phyloP scores from a whole-genome alignment of 2,888 invertebrate species.

The Hipparchia semele region DNA sequence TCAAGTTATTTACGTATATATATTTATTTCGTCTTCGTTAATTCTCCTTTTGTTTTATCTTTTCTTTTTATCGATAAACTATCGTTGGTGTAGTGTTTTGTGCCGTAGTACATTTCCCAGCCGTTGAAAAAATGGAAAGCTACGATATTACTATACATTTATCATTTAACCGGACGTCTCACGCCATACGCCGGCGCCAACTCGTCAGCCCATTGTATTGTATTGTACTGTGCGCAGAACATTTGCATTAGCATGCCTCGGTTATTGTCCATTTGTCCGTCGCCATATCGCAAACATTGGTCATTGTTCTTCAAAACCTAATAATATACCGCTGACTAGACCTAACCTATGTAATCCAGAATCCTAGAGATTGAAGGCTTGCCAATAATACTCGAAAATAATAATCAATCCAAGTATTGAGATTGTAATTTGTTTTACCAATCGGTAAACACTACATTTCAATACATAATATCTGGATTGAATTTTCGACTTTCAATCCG shows the following conservation, averaged over 20 bases:
- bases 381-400: too few relatives aligned
- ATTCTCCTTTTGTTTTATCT: background rate
- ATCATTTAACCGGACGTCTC: constrained; percentile 31
- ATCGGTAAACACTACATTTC: too few relatives aligned
- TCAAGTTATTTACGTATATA: background rate
- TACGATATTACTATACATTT: constrained; percentile 9
- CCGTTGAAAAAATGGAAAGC: background rate
- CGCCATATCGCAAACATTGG: background rate
- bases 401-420: too few relatives aligned
- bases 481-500: too few relatives aligned
- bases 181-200: constrained; percentile 36
- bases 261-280: constrained; percentile 33
- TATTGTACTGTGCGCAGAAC: constrained; percentile 36
- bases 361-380: too few relatives aligned
- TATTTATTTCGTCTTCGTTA: background rate
- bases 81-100: background rate
- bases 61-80: background rate
- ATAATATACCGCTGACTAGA: constrained; percentile 17
- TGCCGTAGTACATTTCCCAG: background rate
- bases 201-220: constrained; percentile 30
- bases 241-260: constrained; percentile 37
- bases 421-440: too few relatives aligned
- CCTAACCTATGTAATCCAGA: too few relatives aligned
- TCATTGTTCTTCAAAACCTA: constrained; percentile 36
- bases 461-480: too few relatives aligned